A percentile compares a stretch with the other conserved stretches of the same genome.
phyloP scores from a whole-genome alignment of 2,797 vertebrate species.

The Liparis tanakae region DNA sequence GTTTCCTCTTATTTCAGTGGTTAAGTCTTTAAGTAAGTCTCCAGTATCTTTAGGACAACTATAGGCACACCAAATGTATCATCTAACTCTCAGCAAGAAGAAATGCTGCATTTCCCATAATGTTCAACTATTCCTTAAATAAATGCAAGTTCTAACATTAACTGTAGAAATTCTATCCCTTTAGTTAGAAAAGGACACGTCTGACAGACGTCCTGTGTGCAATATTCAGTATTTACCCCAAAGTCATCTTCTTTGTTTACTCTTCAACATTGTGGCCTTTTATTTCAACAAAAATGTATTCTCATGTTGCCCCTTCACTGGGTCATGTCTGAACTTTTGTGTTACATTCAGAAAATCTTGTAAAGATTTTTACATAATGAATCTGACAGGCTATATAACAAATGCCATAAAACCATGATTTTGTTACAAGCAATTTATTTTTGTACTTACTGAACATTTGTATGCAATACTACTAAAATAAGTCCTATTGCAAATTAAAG shows the following conservation, averaged over 20 bases:
- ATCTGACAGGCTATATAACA: conserved; percentile 56
- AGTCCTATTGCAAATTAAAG: conserved; percentile 70
- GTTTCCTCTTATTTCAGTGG: not conserved
- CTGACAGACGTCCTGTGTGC: conserved; percentile 18
- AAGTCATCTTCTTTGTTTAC: conserved; percentile 45
- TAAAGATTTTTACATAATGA: conserved; percentile 71
- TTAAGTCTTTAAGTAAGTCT: not conserved
- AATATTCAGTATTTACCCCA: conserved; percentile 48
- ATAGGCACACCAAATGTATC: not conserved
- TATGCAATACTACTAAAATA: conserved; percentile 75
- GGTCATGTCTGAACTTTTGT: conserved; percentile 53
- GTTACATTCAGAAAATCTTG: conserved; percentile 63
- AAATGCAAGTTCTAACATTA: conserved; percentile 1
- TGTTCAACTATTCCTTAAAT: conserved; percentile 2
- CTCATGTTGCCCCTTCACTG: conserved; percentile 50
- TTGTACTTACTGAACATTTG: conserved; percentile 78
- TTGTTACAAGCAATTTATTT: conserved; percentile 83
- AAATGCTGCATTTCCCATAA: not conserved
- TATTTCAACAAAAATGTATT: conserved; percentile 56
- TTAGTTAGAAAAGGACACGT: conserved; percentile 1
- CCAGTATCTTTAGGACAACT: not conserved
- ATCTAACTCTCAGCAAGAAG: not conserved
- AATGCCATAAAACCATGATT: conserved; percentile 80
- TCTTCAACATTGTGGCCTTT: conserved; percentile 71
- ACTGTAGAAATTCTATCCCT: not conserved